Evolutionary conservation across 2,797 vertebrate species (phyloP).

Genomic region (Anguilla anguilla): DNA sequence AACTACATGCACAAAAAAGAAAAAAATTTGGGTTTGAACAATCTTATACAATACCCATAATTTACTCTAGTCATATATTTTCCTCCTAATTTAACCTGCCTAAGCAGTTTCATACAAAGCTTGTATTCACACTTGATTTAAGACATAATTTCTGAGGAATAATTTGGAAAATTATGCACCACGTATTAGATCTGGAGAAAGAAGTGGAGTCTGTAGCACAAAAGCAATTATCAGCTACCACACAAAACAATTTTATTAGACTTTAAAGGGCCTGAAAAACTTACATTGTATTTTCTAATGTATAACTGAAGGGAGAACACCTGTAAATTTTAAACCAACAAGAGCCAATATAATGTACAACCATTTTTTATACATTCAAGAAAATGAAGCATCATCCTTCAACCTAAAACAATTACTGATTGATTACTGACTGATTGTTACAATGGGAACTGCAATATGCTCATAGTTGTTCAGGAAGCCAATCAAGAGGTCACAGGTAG

Average conservation of each 20-base stretch:
- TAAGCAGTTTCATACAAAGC: slow-evolving; percentile 49
- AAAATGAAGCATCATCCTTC: slow-evolving; percentile 45
- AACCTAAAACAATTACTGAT: slow-evolving; percentile 25
- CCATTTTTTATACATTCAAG: slow-evolving; percentile 70
- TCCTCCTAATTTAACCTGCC: slow-evolving; percentile 39
- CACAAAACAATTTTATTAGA: slow-evolving; percentile 8
- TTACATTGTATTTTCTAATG: slow-evolving; percentile 34
- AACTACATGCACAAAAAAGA: slow-evolving; percentile 58
- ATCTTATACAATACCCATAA: slow-evolving; percentile 55
- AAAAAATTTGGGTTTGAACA: slow-evolving; percentile 61
- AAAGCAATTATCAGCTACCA: slow-evolving; percentile 14
- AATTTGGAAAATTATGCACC: slow-evolving; percentile 61
- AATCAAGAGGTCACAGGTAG: slow-evolving; percentile 43
- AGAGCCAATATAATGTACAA: slow-evolving; percentile 67
- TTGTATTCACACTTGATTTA: slow-evolving; percentile 46
- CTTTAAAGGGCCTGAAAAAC: slow-evolving; percentile 22
- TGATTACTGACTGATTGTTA: slow-evolving; percentile 37
- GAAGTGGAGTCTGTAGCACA: slow-evolving; percentile 4
- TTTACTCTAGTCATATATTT: slow-evolving; percentile 32
- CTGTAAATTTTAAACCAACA: slow-evolving; percentile 44
- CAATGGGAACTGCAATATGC: slow-evolving; percentile 53
- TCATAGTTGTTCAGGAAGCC: slow-evolving; percentile 16
- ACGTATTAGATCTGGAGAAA: slow-evolving; percentile 53
- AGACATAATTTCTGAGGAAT: slow-evolving; percentile 38
- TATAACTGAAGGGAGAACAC: slow-evolving; percentile 28